Evolutionary conservation across 1,140 invertebrate species (phyloP), one percentile per base, ranked within the genome.

Genomic region (Stenopsyche tienmushanensis): DNA sequence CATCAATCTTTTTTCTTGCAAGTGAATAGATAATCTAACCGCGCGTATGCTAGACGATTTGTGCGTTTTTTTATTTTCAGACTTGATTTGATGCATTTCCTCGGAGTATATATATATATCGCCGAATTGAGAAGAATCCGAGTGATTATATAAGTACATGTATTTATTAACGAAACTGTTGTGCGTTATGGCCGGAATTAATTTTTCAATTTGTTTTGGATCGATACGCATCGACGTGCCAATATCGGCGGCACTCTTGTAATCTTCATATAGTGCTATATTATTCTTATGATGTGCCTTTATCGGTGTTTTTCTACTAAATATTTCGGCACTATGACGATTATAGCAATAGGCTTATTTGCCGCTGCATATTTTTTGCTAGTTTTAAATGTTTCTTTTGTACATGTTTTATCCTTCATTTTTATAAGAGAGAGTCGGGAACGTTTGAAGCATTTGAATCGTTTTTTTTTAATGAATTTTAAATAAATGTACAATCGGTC

Each of bases 201-300:
- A 5, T 5, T 7, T 34, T 34, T 34, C 29, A 34, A 34, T 34
- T 34, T 7, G 29, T n/a, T n/a, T 34, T 13, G 29, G 5, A 34
- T 34, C 29, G 29, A 34, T 34, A 34, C 29, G 29, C 29, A 34
- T 34, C 29, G 29, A 7, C 29, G n/a, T n/a, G n/a, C n/a, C n/a
- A n/a, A n/a, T n/a, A n/a, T n/a, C n/a, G n/a, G n/a, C n/a, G n/a
- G n/a, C n/a, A n/a, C n/a, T n/a, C n/a, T n/a, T n/a, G n/a, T n/a
- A n/a, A n/a, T n/a, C n/a, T n/a, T n/a, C n/a, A n/a, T n/a, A n/a
- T n/a, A n/a, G 5, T 13, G 29, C 29, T 34, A 34, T 34, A 7
- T 34, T 34, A 34, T 34, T 34, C 29, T 59, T 59, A 47, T 47
- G 24, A 49, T 60, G 57, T 60, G 57, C 57, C 57, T 60, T 60